These are phyloP conservation scores for Esperia sulphurella DNA, from an alignment of 2,888 invertebrate species.

Conservation along the genomic window DNA sequence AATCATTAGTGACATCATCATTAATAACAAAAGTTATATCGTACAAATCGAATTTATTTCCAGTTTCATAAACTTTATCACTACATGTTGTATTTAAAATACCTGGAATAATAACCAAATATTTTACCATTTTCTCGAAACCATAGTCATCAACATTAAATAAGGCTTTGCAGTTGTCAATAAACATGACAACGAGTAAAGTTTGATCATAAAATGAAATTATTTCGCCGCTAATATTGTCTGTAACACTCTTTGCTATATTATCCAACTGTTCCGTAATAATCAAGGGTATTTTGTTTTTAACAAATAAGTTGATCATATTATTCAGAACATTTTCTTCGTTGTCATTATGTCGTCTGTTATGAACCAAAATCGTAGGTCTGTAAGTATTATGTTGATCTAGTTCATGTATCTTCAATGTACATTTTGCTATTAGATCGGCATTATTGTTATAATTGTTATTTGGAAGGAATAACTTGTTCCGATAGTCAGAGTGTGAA, in stretches of 20 bases:
- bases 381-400: not conserved
- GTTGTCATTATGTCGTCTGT: conserved; percentile 8
- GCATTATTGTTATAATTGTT: not conserved
- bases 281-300: conserved; percentile 18
- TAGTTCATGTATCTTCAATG: not conserved
- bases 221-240: too few species aligned
- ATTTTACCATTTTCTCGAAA: too few species aligned
- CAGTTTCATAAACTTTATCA: conserved; percentile 24
- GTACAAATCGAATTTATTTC: conserved; percentile 20
- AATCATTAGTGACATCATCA: conserved; percentile 14
- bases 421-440: not conserved
- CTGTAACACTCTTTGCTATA: conserved; percentile 9
- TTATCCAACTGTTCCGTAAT: conserved; percentile 12
- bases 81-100: too few species aligned
- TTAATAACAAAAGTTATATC: conserved; percentile 37
- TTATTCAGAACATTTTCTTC: not conserved
- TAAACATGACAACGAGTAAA: conserved; percentile 24
- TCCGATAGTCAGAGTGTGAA: too few species aligned
- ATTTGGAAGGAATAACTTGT: too few species aligned
- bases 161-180: conserved; percentile 23
- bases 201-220: too few species aligned
- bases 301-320: conserved; percentile 18
- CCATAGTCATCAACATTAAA: too few species aligned
- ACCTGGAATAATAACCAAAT: too few species aligned
- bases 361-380: conserved; percentile 13